Conservation (phyloP, 92 coral and sea anemone genomes). For the Phenganax subtilis region DNA sequence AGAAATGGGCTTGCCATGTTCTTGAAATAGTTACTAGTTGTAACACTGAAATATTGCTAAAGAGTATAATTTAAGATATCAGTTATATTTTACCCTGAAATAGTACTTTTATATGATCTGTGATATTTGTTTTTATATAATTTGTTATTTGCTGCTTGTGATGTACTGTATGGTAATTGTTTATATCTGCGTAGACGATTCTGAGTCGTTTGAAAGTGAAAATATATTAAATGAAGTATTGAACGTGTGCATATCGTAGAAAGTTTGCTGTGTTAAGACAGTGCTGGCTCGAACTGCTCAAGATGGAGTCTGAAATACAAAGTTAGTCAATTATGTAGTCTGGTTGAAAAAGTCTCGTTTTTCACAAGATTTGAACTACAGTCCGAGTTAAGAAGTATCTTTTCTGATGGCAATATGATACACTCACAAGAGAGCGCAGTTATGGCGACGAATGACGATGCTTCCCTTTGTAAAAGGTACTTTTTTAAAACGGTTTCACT, state of each 20-base stretch:
- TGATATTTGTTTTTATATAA: conserved; percentile 1
- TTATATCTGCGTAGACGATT: not conserved
- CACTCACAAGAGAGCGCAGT: conserved; percentile 80
- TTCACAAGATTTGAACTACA: not conserved
- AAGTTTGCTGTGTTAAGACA: no score
- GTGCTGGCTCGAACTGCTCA: no score
- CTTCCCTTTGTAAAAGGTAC: conserved; percentile 86
- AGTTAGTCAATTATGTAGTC: not conserved
- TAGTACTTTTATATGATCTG: not conserved
- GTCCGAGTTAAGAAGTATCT: not conserved
- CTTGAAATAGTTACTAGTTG: not conserved
- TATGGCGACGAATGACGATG: conserved; percentile 91
- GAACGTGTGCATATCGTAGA: no score
- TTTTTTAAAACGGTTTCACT: no score
- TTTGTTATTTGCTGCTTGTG: not conserved
- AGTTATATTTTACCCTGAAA: conserved; percentile 1
- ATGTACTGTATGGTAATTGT: not conserved
- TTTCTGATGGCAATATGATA: conserved; percentile 18
- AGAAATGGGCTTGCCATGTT: not conserved
- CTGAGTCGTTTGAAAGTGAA: no score
- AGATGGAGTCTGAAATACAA: no score
- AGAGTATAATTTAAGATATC: conserved; percentile 9
- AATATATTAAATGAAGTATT: no score
- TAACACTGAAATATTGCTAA: not conserved
- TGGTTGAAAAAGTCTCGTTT: not conserved